phyloP scores from a whole-genome alignment of 2,797 vertebrate species.

The Eulemur rubriventer region DNA sequence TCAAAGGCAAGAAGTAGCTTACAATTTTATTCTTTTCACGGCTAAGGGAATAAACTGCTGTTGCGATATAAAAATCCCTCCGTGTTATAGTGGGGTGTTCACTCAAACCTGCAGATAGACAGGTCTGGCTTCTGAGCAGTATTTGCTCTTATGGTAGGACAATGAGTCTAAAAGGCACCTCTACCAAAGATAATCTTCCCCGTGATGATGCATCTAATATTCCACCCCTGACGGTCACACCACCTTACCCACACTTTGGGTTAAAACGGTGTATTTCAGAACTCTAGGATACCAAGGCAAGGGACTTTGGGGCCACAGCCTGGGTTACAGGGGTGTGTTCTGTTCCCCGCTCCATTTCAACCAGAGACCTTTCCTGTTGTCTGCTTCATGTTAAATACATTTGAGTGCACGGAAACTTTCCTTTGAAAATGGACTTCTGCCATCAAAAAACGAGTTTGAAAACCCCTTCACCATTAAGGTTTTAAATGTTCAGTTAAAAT shows the following conservation, averaged over 20 bases:
- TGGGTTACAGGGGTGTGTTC: not conserved
- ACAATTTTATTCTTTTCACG: not conserved
- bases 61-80: not conserved
- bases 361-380: not conserved
- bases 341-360: not conserved
- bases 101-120: not conserved
- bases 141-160: not conserved
- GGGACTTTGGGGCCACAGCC: not conserved
- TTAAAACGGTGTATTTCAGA: not conserved
- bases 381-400: not conserved
- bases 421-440: not conserved
- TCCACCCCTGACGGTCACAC: no score
- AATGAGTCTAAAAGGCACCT: not conserved
- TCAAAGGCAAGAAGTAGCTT: not conserved
- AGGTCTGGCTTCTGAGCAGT: not conserved
- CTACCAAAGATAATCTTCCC: not conserved
- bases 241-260: not conserved
- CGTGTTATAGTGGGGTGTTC: not conserved
- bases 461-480: not conserved
- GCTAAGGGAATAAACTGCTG: not conserved
- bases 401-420: not conserved
- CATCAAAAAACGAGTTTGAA: not conserved
- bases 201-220: not conserved
- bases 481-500: not conserved
- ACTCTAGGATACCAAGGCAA: not conserved